Conservation (phyloP, 2,888 invertebrate genomes). For the Pecten maximus region DNA sequence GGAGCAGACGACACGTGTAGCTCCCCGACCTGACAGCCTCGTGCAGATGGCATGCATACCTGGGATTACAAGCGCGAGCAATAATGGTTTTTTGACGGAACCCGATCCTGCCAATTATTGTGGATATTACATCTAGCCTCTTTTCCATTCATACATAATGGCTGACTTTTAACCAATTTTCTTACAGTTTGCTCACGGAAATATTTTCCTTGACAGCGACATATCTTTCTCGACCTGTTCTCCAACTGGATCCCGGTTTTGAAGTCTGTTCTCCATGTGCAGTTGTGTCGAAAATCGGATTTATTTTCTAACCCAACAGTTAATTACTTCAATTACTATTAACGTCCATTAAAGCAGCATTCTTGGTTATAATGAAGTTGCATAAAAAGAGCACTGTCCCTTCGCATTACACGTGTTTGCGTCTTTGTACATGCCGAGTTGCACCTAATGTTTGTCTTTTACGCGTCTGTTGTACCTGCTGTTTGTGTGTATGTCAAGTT, state of each 20-base stretch:
- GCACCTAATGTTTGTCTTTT: not conserved
- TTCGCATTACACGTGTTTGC: not conserved
- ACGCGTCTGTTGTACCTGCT: too few species aligned
- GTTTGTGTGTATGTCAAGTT: too few species aligned
- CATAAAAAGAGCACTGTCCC: not conserved
- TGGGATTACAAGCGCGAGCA: slow-evolving; percentile 26
- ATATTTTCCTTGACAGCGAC: slow-evolving; percentile 35
- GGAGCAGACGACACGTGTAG: slow-evolving; percentile 29
- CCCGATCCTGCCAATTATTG: slow-evolving; percentile 28
- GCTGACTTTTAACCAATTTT: slow-evolving; percentile 33
- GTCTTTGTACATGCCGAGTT: not conserved
- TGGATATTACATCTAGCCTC: slow-evolving; percentile 33
- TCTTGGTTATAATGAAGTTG: not conserved
- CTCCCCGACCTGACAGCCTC: slow-evolving; percentile 31
- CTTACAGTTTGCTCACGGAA: slow-evolving; percentile 21
- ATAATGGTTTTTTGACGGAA: slow-evolving; percentile 32
- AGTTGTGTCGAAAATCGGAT: slow-evolving; percentile 15
- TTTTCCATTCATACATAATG: slow-evolving; percentile 33
- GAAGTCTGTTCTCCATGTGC: slow-evolving; percentile 23
- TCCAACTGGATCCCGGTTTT: not conserved
- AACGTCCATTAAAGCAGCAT: not conserved
- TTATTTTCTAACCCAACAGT: not conserved
- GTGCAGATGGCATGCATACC: slow-evolving; percentile 33
- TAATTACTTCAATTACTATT: slow-evolving; percentile 26
- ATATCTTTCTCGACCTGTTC: slow-evolving; percentile 28